These are phyloP conservation scores for Numenius phaeopus DNA, from an alignment of 2,797 vertebrate species.

Conservation along the genomic window DNA sequence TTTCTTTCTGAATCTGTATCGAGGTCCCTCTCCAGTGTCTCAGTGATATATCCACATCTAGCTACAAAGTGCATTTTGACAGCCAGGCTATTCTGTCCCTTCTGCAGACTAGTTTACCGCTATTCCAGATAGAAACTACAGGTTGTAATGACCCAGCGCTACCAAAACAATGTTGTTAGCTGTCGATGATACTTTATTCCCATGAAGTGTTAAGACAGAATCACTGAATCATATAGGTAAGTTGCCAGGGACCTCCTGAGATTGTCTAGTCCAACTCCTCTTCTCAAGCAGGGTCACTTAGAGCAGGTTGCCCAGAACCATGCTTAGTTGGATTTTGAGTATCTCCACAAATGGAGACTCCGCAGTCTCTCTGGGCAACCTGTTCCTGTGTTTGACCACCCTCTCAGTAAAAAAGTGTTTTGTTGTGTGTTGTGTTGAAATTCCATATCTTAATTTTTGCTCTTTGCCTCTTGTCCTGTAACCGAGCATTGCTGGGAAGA, in stretches of 20 bases:
- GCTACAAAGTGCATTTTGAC: background rate
- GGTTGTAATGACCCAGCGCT: background rate
- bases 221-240: background rate
- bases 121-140: background rate
- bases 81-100: background rate
- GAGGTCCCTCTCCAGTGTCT: background rate
- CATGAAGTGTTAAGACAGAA: background rate
- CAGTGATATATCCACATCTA: background rate
- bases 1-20: background rate
- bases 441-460: background rate
- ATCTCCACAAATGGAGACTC: background rate
- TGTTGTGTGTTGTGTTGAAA: background rate
- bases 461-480: background rate
- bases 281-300: background rate
- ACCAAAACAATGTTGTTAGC: background rate
- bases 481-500: background rate
- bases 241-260: background rate
- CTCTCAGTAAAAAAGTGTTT: background rate
- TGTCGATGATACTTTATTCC: background rate
- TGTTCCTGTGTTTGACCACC: background rate
- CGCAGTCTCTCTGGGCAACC: background rate
- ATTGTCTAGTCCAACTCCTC: background rate
- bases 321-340: background rate
- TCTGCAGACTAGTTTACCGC: background rate
- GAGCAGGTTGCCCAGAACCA: background rate